Conservation (phyloP, 2,888 invertebrate species). For the Catocala nupta region DNA sequence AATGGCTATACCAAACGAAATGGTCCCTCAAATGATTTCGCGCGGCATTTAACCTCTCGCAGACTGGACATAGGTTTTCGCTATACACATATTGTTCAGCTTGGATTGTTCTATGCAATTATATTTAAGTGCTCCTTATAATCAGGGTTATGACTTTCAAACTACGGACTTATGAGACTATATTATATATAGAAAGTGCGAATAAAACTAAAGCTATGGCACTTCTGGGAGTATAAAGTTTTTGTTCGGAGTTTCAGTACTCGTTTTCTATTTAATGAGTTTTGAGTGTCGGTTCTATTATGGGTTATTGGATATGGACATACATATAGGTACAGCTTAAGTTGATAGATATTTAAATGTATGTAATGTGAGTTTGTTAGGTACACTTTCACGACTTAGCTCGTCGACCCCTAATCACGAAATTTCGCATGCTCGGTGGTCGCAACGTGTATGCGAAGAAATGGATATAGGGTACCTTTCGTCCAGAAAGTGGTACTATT, state of each 20-base stretch:
- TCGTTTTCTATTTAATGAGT: constrained; percentile 4
- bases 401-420: too few relatives aligned
- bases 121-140: constrained; percentile 33
- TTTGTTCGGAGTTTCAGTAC: neutral
- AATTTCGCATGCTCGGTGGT: too few relatives aligned
- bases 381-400: too few relatives aligned
- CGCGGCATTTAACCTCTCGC: constrained; percentile 66
- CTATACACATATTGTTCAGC: constrained; percentile 19
- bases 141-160: constrained; percentile 21
- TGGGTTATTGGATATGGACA: neutral
- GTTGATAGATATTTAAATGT: too few relatives aligned
- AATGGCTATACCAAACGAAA: constrained; percentile 71
- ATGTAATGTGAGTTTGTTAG: too few relatives aligned
- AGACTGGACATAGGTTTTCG: constrained; percentile 46
- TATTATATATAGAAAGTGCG: constrained; percentile 7
- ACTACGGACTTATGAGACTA: constrained; percentile 7
- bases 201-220: constrained; percentile 6
- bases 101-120: constrained; percentile 33
- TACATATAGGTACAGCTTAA: neutral
- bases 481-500: too few relatives aligned
- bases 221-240: constrained; percentile 1
- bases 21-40: constrained; percentile 69
- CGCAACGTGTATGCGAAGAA: too few relatives aligned
- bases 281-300: neutral
- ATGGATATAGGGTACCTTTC: too few relatives aligned